Conservation (phyloP, 2,888 invertebrate species). For the Diachrysia chrysitis region DNA sequence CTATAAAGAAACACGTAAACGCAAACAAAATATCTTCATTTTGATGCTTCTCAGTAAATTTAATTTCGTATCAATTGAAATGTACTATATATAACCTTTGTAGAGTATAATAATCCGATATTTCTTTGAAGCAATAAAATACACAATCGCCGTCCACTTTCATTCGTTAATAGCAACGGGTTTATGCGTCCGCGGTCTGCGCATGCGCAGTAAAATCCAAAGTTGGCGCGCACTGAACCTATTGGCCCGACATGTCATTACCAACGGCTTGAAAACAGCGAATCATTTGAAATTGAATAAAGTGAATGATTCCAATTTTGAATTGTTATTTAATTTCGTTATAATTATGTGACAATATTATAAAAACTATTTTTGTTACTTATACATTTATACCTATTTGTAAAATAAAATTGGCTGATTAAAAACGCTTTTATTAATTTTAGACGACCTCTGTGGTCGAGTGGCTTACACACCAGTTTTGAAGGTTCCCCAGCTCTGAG, state of each 20-base stretch:
- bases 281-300: constrained; percentile 42
- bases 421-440: too few relatives aligned
- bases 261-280: constrained; percentile 34
- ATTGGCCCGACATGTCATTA: constrained; percentile 45
- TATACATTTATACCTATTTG: neutral
- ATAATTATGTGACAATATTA: neutral
- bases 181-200: constrained; percentile 73
- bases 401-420: too few relatives aligned
- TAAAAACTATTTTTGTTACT: neutral
- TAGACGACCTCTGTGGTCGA: too few relatives aligned
- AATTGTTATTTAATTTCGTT: neutral
- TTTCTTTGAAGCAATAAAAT: constrained; percentile 77
- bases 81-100: constrained; percentile 5
- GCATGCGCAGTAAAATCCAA: constrained; percentile 69
- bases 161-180: constrained; percentile 66
- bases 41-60: constrained; percentile 16
- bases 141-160: constrained; percentile 68
- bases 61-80: neutral
- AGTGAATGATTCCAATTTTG: neutral
- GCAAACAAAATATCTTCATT: neutral
- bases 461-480: too few relatives aligned
- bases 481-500: too few relatives aligned
- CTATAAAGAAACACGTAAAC: neutral
- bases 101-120: constrained; percentile 58
- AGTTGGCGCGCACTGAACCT: constrained; percentile 32